Conservation (phyloP, 1,140 invertebrate genomes). For the Fopius arisanus region DNA sequence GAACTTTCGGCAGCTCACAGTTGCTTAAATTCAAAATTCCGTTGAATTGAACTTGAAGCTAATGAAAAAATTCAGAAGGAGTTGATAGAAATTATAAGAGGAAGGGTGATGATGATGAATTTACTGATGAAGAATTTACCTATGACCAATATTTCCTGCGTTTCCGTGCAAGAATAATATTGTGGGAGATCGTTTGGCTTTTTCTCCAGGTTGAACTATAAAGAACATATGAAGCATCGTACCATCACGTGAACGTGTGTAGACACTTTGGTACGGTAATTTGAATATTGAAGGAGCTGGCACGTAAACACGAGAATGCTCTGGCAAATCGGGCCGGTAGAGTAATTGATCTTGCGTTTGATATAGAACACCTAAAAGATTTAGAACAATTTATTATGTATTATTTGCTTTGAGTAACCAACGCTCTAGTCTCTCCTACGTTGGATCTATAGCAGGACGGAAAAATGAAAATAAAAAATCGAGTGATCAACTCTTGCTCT, state of each 20-base stretch:
- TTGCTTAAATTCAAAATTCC: no score
- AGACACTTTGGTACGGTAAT: conserved; percentile 86
- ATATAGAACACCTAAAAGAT: conserved; percentile 78
- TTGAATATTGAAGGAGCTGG: conserved; percentile 83
- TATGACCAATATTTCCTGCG: conserved; percentile 95
- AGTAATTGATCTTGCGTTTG: conserved; percentile 85
- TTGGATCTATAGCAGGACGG: no score
- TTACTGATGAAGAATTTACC: conserved; percentile 61
- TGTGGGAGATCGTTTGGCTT: conserved; percentile 74
- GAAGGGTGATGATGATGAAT: not conserved
- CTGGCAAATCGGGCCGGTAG: conserved; percentile 88
- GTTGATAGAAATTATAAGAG: not conserved
- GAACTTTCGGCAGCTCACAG: no score
- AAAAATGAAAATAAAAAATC: no score
- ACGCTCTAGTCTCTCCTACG: no score
- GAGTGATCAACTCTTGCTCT: no score
- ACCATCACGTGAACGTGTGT: conserved; percentile 79
- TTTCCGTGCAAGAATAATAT: conserved; percentile 94
- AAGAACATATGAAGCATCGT: conserved; percentile 86
- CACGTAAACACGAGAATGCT: conserved; percentile 86
- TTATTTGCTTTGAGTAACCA: no score
- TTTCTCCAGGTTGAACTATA: conserved; percentile 78
- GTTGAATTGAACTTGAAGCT: no score
- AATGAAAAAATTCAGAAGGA: not conserved
- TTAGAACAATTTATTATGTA: not conserved